Evolutionary conservation across 2,888 invertebrate species (phyloP).

Genomic region (Mythimna impura): DNA sequence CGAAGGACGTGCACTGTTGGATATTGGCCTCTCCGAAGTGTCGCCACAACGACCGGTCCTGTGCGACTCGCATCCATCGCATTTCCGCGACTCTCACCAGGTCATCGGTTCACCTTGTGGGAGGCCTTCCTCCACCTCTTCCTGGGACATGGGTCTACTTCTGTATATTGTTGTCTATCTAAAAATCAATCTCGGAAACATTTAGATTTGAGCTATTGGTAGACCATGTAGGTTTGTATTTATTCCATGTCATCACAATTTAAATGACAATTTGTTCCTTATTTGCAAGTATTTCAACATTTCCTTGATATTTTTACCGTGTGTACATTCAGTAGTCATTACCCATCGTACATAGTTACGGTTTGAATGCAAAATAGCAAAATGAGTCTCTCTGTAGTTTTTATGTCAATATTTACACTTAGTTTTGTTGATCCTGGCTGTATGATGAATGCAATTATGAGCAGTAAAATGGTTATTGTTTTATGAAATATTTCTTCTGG

Average conservation of each 20-base stretch:
- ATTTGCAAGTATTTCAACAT: slow-evolving; percentile 11
- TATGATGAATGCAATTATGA: slow-evolving; percentile 40
- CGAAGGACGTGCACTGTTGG: no score
- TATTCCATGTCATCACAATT: slow-evolving; percentile 8
- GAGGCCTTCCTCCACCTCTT: not conserved
- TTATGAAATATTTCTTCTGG: slow-evolving; percentile 15
- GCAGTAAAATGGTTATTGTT: slow-evolving; percentile 23
- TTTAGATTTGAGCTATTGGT: not conserved
- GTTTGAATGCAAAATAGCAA: slow-evolving; percentile 41
- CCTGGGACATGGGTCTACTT: not conserved
- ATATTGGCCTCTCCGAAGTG: no score
- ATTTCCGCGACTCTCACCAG: no score
- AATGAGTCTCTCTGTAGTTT: slow-evolving; percentile 21
- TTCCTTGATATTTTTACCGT: slow-evolving; percentile 5
- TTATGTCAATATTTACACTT: slow-evolving; percentile 45
- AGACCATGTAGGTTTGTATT: not conserved
- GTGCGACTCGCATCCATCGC: no score
- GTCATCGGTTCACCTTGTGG: no score
- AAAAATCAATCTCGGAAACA: not conserved
- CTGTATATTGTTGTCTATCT: not conserved
- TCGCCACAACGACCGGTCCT: no score
- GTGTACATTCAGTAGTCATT: slow-evolving; percentile 28
- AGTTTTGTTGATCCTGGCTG: slow-evolving; percentile 36
- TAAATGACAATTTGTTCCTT: slow-evolving; percentile 14
- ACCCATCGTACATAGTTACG: slow-evolving; percentile 1